Base-by-base conservation (phyloP, 2,797 vertebrate genomes). In the Rhodeus uyekii region DNA sequence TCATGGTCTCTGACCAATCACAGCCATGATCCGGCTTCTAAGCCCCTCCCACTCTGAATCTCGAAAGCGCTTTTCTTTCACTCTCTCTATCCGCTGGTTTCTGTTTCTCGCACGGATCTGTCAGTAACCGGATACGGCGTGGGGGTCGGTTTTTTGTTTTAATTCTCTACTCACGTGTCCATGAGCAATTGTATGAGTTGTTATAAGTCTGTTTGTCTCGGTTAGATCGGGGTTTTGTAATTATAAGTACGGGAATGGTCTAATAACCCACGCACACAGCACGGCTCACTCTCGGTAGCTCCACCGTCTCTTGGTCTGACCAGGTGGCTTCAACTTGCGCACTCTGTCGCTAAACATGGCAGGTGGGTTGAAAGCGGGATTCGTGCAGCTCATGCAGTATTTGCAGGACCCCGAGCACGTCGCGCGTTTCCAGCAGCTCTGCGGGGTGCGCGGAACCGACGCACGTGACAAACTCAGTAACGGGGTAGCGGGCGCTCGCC, bases 321-420 rank as follows among this genome's bases (percentile, higher is more conserved):
- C 72, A 69, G 87, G 85, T 86, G 83, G 38, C 81, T 88, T 84
- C 67, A 83, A 75, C 34, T 65, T 63, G 46, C n/a, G 34, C 74
- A 65, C 81, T 36, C 83, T 36, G 69, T 79, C 65, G 36, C 64
- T 48, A 50, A 84, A 84, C 58, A 88, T 81, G 88, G 83, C 12
- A 80, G 32, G 65, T 77, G 86, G 32, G 5, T 44, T 83, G 1
- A 85, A 77, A 44, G 69, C 27, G 64, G 34, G 22, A 13, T 10
- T 91, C 0, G 2, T 38, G 8, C 83, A 83, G 36, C 88, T 96
- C 58, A 89, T 87, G 12, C 61, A 79, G 3, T 87, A 89, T 22
- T 90, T 99, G 69, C 95, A 95, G 83, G 96, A 99, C 89, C 96
- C 97, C 1, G 90, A 90, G 58, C 95, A 94, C 8, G 98, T 99